These are phyloP conservation scores for Oasisia sp. DNA, from an alignment of 2,888 invertebrate species.

Conservation along the genomic window DNA sequence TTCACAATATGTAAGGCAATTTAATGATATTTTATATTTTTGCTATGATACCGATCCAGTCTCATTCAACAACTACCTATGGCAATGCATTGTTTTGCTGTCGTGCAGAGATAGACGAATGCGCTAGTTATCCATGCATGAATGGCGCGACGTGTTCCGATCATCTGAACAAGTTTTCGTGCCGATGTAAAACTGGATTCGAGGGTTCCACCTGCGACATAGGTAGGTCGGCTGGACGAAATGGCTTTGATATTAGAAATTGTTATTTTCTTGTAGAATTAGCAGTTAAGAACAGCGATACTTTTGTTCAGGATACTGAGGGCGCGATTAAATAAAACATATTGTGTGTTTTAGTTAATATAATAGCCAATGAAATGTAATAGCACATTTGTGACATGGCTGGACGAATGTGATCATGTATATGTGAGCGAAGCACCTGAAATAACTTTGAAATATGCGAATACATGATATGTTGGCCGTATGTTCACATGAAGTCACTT, in stretches of 20 bases:
- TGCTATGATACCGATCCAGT: not conserved
- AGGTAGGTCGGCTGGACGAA: not conserved
- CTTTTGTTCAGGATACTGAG: too few species aligned
- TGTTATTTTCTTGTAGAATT: not conserved
- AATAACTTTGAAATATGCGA: too few species aligned
- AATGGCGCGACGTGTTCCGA: not conserved
- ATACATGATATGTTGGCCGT: too few species aligned
- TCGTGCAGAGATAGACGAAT: not conserved
- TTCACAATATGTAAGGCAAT: too few species aligned
- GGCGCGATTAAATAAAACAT: not conserved
- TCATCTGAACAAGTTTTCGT: not conserved
- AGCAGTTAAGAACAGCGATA: too few species aligned
- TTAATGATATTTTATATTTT: not conserved
- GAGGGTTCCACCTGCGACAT: not conserved
- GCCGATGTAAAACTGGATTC: not conserved
- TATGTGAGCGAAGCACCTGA: not conserved
- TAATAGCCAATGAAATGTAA: too few species aligned
- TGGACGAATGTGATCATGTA: not conserved
- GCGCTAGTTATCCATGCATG: not conserved
- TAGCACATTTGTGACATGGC: too few species aligned
- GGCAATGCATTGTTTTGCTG: not conserved
- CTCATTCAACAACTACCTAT: not conserved
- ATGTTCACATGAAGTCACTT: not conserved
- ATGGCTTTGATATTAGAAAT: not conserved
- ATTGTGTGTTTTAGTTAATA: not conserved